These are phyloP conservation scores for Eupsilia transversa DNA, from an alignment of 2,888 invertebrate genomes.

Conservation along the genomic window DNA sequence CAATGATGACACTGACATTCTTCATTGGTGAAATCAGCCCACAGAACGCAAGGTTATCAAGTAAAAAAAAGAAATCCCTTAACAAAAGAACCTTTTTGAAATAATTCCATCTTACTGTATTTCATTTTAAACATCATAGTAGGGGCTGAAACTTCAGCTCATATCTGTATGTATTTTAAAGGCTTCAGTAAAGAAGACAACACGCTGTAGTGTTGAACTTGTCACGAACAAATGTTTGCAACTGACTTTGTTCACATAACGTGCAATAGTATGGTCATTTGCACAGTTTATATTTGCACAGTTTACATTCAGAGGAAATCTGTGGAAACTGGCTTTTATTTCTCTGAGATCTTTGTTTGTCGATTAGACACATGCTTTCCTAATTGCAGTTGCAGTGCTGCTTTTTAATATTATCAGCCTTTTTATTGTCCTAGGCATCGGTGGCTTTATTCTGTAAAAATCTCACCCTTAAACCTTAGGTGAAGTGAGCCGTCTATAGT, in stretches of 20 bases:
- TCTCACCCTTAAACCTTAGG: no score
- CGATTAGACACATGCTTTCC: slow-evolving; percentile 27
- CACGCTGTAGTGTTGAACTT: slow-evolving; percentile 55
- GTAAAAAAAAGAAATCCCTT: background rate
- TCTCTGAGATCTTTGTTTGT: background rate
- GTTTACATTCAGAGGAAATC: background rate
- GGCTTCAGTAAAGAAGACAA: slow-evolving; percentile 63
- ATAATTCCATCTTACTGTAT: no score
- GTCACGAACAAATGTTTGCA: slow-evolving; percentile 67
- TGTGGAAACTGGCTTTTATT: slow-evolving; percentile 1
- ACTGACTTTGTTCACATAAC: slow-evolving; percentile 43
- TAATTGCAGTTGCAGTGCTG: slow-evolving; percentile 10
- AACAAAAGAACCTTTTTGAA: no score
- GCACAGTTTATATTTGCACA: slow-evolving; percentile 2
- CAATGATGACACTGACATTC: no score
- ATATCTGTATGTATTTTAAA: slow-evolving; percentile 65
- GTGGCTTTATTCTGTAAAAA: no score
- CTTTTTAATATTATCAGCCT: background rate
- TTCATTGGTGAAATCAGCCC: no score
- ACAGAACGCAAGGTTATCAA: no score
- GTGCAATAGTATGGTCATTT: slow-evolving; percentile 38
- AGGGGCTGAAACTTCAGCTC: slow-evolving; percentile 53
- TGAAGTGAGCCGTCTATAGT: no score
- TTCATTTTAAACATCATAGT: slow-evolving; percentile 18
- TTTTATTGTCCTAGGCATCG: no score